Evolutionary conservation across 1,140 invertebrate genomes (phyloP), one percentile per base, ranked within the genome.

Genomic region (Macrosteles quadrilineatus): DNA sequence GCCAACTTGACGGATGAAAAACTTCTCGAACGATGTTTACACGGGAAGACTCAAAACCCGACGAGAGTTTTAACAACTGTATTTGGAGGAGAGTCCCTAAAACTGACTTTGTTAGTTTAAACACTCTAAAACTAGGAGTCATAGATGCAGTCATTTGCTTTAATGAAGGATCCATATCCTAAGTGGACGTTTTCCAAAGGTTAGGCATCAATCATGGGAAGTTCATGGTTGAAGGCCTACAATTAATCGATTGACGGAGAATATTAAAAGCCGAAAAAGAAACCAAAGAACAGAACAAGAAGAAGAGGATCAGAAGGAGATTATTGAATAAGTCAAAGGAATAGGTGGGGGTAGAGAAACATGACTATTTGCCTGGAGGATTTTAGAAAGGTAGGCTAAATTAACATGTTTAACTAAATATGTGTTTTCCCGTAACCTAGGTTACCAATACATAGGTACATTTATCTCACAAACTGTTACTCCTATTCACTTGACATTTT

Each of bases 81-180:
- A 73, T 75, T 65, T 75, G 73, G 76, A 63, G 68, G 17, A 71
- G 55, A 59, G 67, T 69, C 45, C 72, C 70, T 30, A 77, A 77
- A 45, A 57, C 70, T 68, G 57, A 63, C 11, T 76, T 75, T 64
- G 67, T 71, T 62, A 57, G 53, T 50, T 70, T 68, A 68, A 27
- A 59, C n/a, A 40, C 65, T 55, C 55, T 74, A 19, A 68, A 74
- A 71, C 71, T 74, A 59, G 71, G 70, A 30, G 65, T 70, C 65
- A 47, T 50, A 19, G 27, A 21, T 31, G 59, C 59, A 40, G 40
- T 53, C 32, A 23, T 36, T n/a, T 21, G 3, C 25, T 66, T 66
- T 19, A 66, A 53, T 66, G 69, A 70, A 43, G 59, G 69, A 14
- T 21, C 25, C 40, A 43, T 63, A 36, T 3, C n/a, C 12, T 14